Conservation (phyloP, 30 jellyfish, hydroid and myxozoan species). For the Pseudorhiza aurosa region DNA sequence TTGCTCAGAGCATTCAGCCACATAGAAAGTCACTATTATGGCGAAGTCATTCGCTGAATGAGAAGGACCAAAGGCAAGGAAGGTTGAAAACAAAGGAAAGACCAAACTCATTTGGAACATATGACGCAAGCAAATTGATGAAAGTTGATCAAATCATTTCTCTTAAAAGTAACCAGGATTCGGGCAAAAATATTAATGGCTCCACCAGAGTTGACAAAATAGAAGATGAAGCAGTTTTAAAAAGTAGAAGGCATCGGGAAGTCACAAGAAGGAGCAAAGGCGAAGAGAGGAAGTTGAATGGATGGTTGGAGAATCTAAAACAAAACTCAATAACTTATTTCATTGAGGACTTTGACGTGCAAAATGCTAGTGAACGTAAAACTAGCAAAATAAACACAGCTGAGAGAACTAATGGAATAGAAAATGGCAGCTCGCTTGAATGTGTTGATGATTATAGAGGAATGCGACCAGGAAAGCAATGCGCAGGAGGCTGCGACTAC, state of each 20-base stretch:
- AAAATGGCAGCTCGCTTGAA: neutral
- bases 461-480: neutral
- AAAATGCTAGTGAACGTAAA: neutral
- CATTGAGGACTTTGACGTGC: constrained; percentile 9
- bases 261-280: neutral
- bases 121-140: neutral
- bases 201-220: neutral
- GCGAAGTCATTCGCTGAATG: constrained; percentile 30
- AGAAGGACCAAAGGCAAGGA: neutral
- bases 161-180: too few species aligned
- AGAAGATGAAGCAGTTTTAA: neutral
- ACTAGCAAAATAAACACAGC: too few species aligned
- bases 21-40: neutral
- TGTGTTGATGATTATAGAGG: neutral
- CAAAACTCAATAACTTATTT: constrained; percentile 29
- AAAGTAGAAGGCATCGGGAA: neutral
- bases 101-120: constrained; percentile 28
- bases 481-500: constrained; percentile 8
- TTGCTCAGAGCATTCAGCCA: neutral
- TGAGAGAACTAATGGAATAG: neutral
- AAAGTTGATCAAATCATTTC: neutral
- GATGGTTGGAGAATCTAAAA: constrained; percentile 22
- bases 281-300: neutral
- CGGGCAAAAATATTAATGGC: too few species aligned
- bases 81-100: neutral